Evolutionary conservation across 2,888 invertebrate species (phyloP), one percentile per base, ranked within the genome.

Genomic region (Homarus gammarus): DNA sequence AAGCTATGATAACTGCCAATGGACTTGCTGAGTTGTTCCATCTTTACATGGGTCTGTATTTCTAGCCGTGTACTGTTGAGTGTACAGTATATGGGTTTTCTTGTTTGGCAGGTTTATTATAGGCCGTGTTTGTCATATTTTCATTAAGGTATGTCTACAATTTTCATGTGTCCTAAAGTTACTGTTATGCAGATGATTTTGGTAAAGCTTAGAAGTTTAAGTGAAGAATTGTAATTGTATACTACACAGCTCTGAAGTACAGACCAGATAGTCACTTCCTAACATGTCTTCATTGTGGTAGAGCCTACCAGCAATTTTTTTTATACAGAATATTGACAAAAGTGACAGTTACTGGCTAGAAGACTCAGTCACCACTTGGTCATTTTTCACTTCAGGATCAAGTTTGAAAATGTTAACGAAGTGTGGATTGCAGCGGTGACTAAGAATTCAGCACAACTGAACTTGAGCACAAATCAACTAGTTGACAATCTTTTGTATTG

Each of bases 381-480:
- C 33, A 51, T 49, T 51, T 18, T 56, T 36, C 44, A 56, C 31
- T 27, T 79, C 8, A 36, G 40, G 6, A 38, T 33, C 40, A n/a
- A 38, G n/a, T 36, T 18, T 36, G 73, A 36, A 36, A 22, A 12
- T 73, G 12, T 73, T 22, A 22, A 22, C 56, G 18, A 56, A 56
- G 12, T 18, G 12, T 18, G 61, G 3, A 61, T 79, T 61, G 15
- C 38, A 56, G 51, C 27, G 72, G 68, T 83, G 83, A 83, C 44
- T 79, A 56, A 79, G 79, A 56, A 36, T 83, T 83, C 86, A 82
- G 73, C 87, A 87, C 82, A 88, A 82, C 77, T 88, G 75, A 68
- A 77, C 83, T 75, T 49, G 88, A 88, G 88, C 88, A 88, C 88
- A 88, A 88, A 88, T 77, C 83, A 77, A 75, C 83, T 64, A 77